Evolutionary conservation across 2,113 vertebrate species (phyloP).

Genomic region (Apistogramma diplotaenia): DNA sequence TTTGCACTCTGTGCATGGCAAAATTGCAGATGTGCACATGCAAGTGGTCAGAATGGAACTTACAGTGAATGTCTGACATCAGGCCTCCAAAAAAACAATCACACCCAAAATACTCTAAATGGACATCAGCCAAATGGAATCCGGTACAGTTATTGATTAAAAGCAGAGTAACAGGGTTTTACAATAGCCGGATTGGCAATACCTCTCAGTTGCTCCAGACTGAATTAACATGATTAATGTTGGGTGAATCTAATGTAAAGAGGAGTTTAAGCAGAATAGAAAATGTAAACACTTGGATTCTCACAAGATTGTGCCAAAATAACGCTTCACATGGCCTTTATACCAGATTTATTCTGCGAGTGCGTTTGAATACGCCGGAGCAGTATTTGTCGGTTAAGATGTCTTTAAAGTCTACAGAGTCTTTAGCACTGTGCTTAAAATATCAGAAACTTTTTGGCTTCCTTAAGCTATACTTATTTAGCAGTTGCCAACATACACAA

Average conservation of each 20-base stretch:
- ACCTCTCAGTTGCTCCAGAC: neutral
- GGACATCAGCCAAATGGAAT: neutral
- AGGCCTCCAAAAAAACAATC: neutral
- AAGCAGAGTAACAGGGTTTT: neutral
- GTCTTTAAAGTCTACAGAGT: neutral
- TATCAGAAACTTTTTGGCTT: neutral
- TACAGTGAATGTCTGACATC: neutral
- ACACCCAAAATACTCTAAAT: neutral
- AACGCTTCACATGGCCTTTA: neutral
- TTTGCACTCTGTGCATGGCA: neutral
- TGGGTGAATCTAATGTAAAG: neutral
- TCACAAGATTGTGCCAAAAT: neutral
- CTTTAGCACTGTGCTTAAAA: neutral
- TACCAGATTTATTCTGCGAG: too few species aligned
- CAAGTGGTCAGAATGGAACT: neutral
- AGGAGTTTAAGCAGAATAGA: neutral
- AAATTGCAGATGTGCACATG: neutral
- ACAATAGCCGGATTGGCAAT: neutral
- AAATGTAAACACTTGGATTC: neutral
- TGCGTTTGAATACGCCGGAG: neutral
- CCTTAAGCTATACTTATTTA: constrained; percentile 7
- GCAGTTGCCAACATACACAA: neutral
- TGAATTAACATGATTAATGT: neutral
- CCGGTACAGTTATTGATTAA: neutral
- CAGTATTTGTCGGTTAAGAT: neutral